These are phyloP conservation scores for Erebia ligea DNA, from an alignment of 2,888 invertebrate species.

Conservation along the genomic window DNA sequence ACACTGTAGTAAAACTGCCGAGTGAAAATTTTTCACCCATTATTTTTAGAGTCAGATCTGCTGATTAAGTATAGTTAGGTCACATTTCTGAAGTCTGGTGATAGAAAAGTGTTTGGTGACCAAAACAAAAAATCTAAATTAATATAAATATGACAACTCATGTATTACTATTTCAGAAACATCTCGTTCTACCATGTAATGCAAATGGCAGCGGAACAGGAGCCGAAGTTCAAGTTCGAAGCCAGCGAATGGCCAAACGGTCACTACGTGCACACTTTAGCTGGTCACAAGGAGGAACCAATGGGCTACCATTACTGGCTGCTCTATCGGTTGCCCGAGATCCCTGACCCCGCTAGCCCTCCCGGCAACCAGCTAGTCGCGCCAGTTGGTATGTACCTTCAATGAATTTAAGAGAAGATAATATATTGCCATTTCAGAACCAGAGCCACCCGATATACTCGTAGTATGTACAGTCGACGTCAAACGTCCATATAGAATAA, in stretches of 20 bases:
- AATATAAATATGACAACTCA: no score
- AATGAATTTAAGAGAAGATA: neutral
- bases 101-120: no score
- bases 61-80: neutral
- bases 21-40: no score
- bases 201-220: slow-evolving; percentile 92
- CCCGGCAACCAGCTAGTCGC: slow-evolving; percentile 95
- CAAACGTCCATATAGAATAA: no score
- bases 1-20: no score
- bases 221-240: slow-evolving; percentile 88
- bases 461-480: no score
- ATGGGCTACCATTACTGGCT: slow-evolving; percentile 96
- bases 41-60: no score
- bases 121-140: no score
- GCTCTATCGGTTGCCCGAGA: slow-evolving; percentile 90
- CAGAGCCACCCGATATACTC: neutral
- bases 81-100: neutral
- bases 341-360: slow-evolving; percentile 90
- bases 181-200: slow-evolving; percentile 88
- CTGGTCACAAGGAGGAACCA: slow-evolving; percentile 90
- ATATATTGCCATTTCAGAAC: neutral
- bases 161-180: slow-evolving; percentile 68
- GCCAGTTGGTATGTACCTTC: slow-evolving; percentile 87
- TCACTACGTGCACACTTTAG: slow-evolving; percentile 94
- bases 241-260: slow-evolving; percentile 96